Conservation (phyloP, 2,888 invertebrate genomes). For the Pimpla rufipes region DNA sequence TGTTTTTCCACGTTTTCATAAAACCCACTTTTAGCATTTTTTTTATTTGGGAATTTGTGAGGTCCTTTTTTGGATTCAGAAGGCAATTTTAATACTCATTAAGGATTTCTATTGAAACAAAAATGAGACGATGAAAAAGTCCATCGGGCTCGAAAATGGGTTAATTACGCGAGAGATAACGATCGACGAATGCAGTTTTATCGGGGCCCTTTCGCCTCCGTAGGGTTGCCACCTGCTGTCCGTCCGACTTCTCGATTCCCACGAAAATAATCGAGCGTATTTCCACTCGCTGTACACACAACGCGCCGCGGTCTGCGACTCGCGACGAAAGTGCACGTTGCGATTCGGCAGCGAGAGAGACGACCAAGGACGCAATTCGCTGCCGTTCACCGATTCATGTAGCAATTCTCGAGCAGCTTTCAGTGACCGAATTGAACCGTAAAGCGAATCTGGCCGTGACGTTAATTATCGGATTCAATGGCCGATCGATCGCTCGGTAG, state of each 20-base stretch:
- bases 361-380: slow-evolving; percentile 19
- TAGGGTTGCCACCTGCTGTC: slow-evolving; percentile 9
- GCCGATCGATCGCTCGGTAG: slow-evolving; percentile 28
- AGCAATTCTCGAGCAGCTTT: neutral
- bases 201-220: neutral
- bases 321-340: slow-evolving; percentile 41
- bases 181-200: slow-evolving; percentile 32
- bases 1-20: no score
- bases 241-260: slow-evolving; percentile 18
- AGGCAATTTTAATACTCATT: slow-evolving; percentile 17
- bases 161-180: slow-evolving; percentile 71
- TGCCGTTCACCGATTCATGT: neutral
- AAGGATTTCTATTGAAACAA: slow-evolving; percentile 5
- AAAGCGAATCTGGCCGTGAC: neutral
- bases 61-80: neutral
- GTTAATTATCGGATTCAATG: slow-evolving; percentile 62
- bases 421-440: slow-evolving; percentile 8
- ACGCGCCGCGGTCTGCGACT: neutral
- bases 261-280: slow-evolving; percentile 27
- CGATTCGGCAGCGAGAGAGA: slow-evolving; percentile 29
- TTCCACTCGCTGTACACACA: neutral
- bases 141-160: slow-evolving; percentile 65
- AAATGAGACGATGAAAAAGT: neutral
- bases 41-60: no score
- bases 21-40: no score